Base-by-base conservation (phyloP, 2,888 invertebrate genomes). In the Drosophila flavopinicola region DNA sequence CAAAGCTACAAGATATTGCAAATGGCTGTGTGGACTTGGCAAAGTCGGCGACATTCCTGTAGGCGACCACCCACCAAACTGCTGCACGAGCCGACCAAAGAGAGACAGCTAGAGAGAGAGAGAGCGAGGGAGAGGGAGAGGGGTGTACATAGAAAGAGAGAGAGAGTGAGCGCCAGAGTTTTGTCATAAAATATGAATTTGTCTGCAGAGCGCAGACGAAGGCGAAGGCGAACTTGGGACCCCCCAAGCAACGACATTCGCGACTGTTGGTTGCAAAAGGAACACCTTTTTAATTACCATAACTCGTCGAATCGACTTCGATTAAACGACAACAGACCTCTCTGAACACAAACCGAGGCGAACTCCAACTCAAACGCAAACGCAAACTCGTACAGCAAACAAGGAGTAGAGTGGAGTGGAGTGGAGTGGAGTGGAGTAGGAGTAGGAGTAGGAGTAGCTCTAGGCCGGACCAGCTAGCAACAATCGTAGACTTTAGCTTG, bases 201-300 rank as follows among this genome's bases (percentile, higher is more conserved):
- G 82, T 85, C 87, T 66, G 76, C 41, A 60, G 27, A n/a, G n/a
- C n/a, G n/a, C n/a, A n/a, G n/a, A n/a, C 59, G 30, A 11, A 53
- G 38, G 51, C 72, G 29, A 44, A 23, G 44, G 60, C 54, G 60
- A 44, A 20, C 27, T 11, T 29, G 30, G 33, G 61, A 58, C 66
- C 75, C 56, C 76, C 75, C 75, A 73, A 41, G 61, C 71, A 53
- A 64, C 44, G 61, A 45, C 33, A 41, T 57, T 58, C 51, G 67
- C 66, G 74, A 63, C 59, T 69, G 75, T 67, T 69, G 80, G 75
- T 67, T 69, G 80, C 77, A 70, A 56, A 77, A 78, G 75, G 87
- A 87, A 88, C 88, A 88, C 88, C 89, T 88, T 88, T 88, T 88
- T 88, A 89, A 88, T 88, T 88, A 88, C 78, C 86, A 88, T 88